These are phyloP conservation scores for Sakesphorus luctuosus DNA, from an alignment of 2,113 vertebrate genomes.

Conservation along the genomic window DNA sequence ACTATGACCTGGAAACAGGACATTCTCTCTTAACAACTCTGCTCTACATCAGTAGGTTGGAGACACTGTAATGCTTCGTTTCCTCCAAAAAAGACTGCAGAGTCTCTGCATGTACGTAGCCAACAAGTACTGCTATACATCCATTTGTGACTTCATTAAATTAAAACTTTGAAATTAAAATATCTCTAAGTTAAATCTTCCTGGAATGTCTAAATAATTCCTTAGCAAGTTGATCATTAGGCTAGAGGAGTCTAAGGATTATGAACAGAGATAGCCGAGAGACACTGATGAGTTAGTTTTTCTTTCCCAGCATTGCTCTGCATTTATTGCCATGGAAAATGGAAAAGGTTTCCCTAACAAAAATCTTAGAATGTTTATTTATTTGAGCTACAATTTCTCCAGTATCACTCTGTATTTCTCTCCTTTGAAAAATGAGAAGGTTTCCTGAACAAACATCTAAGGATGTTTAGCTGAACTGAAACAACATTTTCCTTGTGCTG, in stretches of 20 bases:
- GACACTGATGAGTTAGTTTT: neutral
- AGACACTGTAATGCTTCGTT: neutral
- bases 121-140: neutral
- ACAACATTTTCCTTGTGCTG: conserved; percentile 22
- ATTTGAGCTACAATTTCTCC: neutral
- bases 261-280: neutral
- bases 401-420: neutral
- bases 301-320: neutral
- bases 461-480: neutral
- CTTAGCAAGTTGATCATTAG: neutral
- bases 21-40: neutral
- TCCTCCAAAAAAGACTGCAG: neutral
- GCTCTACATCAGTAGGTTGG: neutral
- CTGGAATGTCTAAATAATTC: neutral
- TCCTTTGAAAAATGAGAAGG: conserved; percentile 23
- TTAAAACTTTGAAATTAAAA: neutral
- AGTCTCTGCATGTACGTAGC: neutral
- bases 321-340: neutral
- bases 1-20: neutral
- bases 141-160: neutral
- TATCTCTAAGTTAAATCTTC: neutral
- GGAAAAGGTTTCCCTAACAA: neutral
- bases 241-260: neutral
- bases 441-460: conserved; percentile 8
- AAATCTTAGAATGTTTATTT: neutral